Evolutionary conservation across 2,113 vertebrate genomes (phyloP).

Genomic region (Crotalus horridus): DNA sequence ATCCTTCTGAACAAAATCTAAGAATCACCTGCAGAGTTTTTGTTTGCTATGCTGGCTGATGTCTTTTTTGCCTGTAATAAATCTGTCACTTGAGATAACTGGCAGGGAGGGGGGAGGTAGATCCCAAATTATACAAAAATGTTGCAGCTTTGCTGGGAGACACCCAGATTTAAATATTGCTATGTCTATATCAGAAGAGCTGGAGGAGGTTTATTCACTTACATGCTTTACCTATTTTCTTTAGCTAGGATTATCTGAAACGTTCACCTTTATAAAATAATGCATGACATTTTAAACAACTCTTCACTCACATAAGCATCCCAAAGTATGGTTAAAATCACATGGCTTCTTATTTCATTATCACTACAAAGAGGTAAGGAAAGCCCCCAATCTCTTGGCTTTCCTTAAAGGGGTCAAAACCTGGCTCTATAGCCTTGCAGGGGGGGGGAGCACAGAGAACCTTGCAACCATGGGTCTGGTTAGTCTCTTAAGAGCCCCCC

Average conservation of each 20-base stretch:
- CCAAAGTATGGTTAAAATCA: neutral
- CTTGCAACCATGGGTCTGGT: neutral
- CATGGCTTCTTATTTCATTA: neutral
- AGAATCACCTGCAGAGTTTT: neutral
- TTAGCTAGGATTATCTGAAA: neutral
- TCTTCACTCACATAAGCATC: neutral
- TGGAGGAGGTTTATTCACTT: neutral
- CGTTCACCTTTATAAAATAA: neutral
- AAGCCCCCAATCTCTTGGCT: neutral
- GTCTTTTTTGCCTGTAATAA: fast-evolving
- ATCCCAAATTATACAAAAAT: neutral
- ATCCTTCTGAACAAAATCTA: neutral
- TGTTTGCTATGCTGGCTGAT: neutral
- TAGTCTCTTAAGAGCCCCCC: neutral
- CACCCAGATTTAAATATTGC: neutral
- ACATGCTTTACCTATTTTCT: neutral
- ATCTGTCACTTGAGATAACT: neutral
- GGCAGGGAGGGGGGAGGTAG: neutral
- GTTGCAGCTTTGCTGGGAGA: neutral
- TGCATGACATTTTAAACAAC: neutral
- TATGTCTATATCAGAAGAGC: neutral
- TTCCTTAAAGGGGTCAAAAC: neutral
- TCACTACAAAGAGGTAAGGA: neutral
- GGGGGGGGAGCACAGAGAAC: neutral
- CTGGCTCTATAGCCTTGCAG: neutral